These are phyloP conservation scores for Harpegnathos saltator DNA, from an alignment of 1,140 invertebrate species.

Conservation along the genomic window DNA sequence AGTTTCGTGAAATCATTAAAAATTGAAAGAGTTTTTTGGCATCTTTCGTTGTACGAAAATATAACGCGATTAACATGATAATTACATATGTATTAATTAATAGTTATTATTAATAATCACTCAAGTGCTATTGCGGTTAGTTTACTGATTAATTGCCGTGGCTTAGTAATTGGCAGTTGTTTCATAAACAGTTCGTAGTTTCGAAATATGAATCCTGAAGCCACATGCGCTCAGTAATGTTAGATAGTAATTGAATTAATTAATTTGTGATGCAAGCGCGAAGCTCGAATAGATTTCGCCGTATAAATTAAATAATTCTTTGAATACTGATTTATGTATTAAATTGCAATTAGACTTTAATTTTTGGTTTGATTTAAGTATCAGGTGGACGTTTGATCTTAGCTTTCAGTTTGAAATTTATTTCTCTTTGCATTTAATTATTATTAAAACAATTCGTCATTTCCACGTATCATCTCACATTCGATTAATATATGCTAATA, in stretches of 20 bases:
- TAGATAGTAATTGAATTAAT: conserved; percentile 58
- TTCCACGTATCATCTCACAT: too few species aligned
- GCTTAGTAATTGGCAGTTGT: conserved; percentile 10
- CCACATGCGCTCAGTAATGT: conserved; percentile 27
- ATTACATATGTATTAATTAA: conserved; percentile 33
- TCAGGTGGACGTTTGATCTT: neutral
- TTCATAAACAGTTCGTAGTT: conserved; percentile 33
- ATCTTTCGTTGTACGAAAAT: neutral
- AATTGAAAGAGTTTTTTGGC: neutral
- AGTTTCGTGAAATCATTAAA: neutral
- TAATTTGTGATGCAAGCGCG: conserved; percentile 15
- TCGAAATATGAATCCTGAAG: conserved; percentile 51
- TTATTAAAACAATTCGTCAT: neutral
- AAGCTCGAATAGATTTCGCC: conserved; percentile 18
- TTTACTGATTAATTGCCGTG: conserved; percentile 37
- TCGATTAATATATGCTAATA: neutral
- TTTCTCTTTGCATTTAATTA: neutral
- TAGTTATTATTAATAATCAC: conserved; percentile 30
- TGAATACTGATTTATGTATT: neutral
- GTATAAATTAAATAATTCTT: conserved; percentile 24
- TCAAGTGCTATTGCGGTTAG: conserved; percentile 19
- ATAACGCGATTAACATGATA: neutral
- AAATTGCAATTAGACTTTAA: conserved; percentile 13
- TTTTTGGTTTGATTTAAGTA: neutral
- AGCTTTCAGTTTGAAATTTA: neutral